Evolutionary conservation across 2,113 vertebrate genomes (phyloP), one percentile per base, ranked within the genome.

Genomic region (Salvelinus namaycush): DNA sequence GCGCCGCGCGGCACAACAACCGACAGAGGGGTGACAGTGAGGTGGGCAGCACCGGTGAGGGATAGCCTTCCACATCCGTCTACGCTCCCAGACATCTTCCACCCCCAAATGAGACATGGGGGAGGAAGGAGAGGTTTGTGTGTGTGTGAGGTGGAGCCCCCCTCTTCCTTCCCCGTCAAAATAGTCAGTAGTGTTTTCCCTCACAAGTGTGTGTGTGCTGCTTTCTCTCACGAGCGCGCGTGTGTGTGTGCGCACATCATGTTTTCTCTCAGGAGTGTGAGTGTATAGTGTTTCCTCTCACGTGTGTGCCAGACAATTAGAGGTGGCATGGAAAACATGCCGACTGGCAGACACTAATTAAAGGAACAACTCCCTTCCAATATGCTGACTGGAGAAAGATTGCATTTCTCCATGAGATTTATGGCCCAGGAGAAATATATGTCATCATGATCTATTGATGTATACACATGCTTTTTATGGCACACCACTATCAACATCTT

Each of bases 61-160:
- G 93, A 94, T 93, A 91, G 92, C 88, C 86, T 83, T 94, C 92
- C 88, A 89, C 83, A 86, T 87, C 90, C 82, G 87, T 90, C 88
- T 89, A 88, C 68, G 90, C 93, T 93, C 80, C 90, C 65, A 91
- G 93, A 93, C 89, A 93, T 89, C 83, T 75, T 12, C 31, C 67
- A 6, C 8, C 59, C 59, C 76, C 83, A 90, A 90, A 89, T 91
- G 88, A 88, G 86, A 88, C 51, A 29, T 6, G 11, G 24, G 16
- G 59, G 59, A 62, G 59, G 59, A 27, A 20, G 24, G 64, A 14
- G 62, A 49, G 59, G 59, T 31, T 16, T 71, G 68, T 54, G 39
- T 29, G 60, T 20, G 54, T 59, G 68, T 54, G 60, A 67, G 48
- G 18, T 64, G 27, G 73, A 78, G 84, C 65, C 9, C 11, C 70